These are phyloP conservation scores for Strigamia transsilvanica DNA, from an alignment of 2,888 invertebrate species.

Conservation along the genomic window DNA sequence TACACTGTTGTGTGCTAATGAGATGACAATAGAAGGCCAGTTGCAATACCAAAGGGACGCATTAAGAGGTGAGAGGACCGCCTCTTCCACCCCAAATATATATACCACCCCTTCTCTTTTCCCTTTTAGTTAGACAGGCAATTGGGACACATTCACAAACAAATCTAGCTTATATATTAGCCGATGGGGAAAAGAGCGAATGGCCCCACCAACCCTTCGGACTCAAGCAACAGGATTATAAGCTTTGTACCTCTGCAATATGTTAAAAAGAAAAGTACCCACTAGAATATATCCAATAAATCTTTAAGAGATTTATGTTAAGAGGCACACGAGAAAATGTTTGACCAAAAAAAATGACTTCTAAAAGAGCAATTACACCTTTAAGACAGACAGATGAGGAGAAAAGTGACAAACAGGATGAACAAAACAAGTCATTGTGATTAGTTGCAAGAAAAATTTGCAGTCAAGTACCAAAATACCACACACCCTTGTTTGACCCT, in stretches of 20 bases:
- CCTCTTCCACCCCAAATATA: conserved; percentile 1
- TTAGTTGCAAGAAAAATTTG: conserved; percentile 8
- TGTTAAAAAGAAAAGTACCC: not conserved
- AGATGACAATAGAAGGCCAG: conserved; percentile 36
- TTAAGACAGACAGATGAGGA: conserved; percentile 8
- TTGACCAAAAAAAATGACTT: not conserved
- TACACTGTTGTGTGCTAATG: conserved; percentile 24
- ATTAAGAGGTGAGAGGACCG: not conserved
- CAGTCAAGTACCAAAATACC: not conserved
- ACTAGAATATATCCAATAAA: not conserved
- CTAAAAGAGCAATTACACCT: not conserved
- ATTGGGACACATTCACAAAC: conserved; percentile 35
- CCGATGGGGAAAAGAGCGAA: conserved; percentile 8
- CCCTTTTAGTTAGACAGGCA: conserved; percentile 12
- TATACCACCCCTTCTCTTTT: not conserved
- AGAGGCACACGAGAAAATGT: not conserved
- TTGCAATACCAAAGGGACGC: conserved; percentile 4
- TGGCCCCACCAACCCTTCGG: not conserved
- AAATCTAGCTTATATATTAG: conserved; percentile 37
- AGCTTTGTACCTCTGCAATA: not conserved
- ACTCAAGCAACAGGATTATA: not conserved
- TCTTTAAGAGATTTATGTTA: not conserved
- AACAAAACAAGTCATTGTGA: conserved; percentile 3
- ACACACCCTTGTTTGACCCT: not conserved
- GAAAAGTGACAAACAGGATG: conserved; percentile 3